Conservation (phyloP, 1,140 invertebrate species). For the Pseudomyrmex concolor region DNA sequence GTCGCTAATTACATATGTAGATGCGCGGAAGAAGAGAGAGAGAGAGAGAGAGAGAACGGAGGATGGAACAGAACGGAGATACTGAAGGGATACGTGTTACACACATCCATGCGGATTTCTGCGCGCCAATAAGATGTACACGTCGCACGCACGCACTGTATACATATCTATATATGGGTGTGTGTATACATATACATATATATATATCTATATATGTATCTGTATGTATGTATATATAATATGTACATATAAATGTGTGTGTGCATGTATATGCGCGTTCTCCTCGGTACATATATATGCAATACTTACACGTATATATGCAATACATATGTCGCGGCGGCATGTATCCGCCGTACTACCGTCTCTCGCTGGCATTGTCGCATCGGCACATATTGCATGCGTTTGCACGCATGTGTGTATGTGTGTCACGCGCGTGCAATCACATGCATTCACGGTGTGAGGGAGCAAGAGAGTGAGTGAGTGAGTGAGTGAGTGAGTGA, state of each 20-base stretch:
- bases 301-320: constrained; percentile 14
- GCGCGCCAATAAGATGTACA: constrained; percentile 42
- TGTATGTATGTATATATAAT: not conserved
- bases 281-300: constrained; percentile 22
- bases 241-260: not conserved
- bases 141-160: not conserved
- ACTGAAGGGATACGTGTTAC: constrained; percentile 4
- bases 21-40: not conserved
- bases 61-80: not conserved
- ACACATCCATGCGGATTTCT: constrained; percentile 32
- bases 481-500: not conserved
- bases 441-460: constrained; percentile 17
- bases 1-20: constrained; percentile 62
- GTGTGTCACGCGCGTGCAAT: constrained; percentile 40
- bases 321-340: constrained; percentile 30
- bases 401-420: not conserved
- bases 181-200: not conserved
- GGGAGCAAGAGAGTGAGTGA: constrained; percentile 11
- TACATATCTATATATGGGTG: not conserved
- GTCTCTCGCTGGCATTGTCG: not conserved
- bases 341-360: not conserved
- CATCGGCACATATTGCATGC: constrained; percentile 36
- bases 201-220: not conserved
- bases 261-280: not conserved
- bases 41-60: no score